Conservation (phyloP, 2,113 vertebrate species). For the Eretmochelys imbricata region DNA sequence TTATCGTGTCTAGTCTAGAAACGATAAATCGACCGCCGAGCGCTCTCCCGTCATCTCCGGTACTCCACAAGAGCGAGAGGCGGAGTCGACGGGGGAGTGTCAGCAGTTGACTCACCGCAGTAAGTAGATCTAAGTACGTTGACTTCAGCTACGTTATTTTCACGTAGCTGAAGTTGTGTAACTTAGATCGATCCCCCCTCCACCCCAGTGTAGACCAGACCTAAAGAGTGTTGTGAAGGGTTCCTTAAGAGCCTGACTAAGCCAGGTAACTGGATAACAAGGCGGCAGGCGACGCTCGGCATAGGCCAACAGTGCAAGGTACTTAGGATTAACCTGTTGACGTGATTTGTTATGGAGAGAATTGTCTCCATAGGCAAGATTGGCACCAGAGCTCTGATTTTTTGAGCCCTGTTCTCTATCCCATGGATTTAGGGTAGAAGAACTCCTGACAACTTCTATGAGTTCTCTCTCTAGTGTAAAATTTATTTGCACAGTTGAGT, state of each 20-base stretch:
- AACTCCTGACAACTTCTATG: not conserved
- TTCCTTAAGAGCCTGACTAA: not conserved
- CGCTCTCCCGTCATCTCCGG: no score
- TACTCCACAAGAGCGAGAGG: no score
- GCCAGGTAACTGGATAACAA: accelerated
- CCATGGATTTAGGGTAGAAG: accelerated
- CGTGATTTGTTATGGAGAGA: not conserved
- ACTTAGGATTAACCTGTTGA: not conserved
- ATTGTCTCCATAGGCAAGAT: not conserved
- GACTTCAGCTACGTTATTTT: no score
- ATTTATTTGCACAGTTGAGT: not conserved
- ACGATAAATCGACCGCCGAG: no score
- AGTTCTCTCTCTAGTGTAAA: not conserved
- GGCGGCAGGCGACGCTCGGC: accelerated
- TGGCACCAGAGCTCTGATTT: accelerated
- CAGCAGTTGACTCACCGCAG: no score
- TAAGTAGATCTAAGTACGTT: no score
- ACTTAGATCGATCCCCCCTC: no score
- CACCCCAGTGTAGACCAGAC: no score
- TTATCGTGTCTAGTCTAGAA: no score
- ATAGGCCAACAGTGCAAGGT: accelerated
- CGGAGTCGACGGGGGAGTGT: no score
- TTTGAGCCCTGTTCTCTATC: not conserved
- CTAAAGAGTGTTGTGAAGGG: no score
- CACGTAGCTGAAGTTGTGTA: no score